Conservation (phyloP, 2,797 vertebrate species). For the Urocyon cinereoargenteus region DNA sequence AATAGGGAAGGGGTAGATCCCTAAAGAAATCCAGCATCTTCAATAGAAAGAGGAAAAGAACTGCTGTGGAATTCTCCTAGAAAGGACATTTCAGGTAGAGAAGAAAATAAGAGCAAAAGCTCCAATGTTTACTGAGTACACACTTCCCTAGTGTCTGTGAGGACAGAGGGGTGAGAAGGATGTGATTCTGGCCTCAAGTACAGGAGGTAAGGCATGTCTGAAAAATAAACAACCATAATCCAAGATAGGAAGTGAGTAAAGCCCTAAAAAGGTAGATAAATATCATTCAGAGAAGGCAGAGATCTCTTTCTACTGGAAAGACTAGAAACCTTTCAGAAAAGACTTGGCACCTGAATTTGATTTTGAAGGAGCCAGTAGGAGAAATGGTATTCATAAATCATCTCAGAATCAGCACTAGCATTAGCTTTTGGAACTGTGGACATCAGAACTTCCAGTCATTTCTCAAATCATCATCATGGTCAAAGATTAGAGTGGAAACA, state of each 20-base stretch:
- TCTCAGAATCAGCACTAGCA: neutral
- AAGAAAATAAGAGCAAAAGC: slow-evolving; percentile 13
- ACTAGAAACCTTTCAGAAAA: slow-evolving; percentile 44
- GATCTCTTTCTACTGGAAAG: slow-evolving; percentile 45
- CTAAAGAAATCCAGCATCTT: neutral
- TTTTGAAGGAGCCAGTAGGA: neutral
- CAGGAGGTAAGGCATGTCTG: neutral
- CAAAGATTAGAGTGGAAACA: neutral
- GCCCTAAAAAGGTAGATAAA: neutral
- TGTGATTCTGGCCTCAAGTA: neutral
- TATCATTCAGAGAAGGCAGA: slow-evolving; percentile 39
- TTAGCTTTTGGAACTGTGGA: neutral
- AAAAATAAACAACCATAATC: slow-evolving; percentile 55
- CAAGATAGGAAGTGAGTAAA: neutral
- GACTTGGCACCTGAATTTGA: neutral
- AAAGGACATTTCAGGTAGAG: neutral
- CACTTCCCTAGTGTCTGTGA: neutral
- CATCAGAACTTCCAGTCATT: neutral
- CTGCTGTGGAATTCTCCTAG: neutral
- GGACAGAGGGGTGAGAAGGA: neutral
- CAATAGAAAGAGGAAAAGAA: neutral
- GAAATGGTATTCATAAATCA: slow-evolving; percentile 22
- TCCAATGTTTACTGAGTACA: slow-evolving; percentile 6
- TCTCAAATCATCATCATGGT: neutral
- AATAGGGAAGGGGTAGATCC: neutral